phyloP scores from a whole-genome alignment of 2,888 invertebrate genomes.

The Tipula unca region DNA sequence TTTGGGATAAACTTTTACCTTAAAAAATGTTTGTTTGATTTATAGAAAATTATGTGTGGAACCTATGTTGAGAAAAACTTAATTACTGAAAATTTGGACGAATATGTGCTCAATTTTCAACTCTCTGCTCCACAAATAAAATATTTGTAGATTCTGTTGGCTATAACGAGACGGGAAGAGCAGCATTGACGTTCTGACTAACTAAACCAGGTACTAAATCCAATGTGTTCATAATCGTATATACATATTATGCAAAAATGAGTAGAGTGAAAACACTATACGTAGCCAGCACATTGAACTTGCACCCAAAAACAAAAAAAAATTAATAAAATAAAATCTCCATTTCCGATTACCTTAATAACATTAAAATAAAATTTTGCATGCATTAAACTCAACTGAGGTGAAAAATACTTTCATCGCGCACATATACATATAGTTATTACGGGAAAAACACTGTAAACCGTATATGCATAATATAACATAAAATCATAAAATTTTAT shows the following conservation, averaged over 20 bases:
- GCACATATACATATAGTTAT: neutral
- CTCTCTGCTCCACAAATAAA: too few species aligned
- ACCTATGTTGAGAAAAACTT: too few species aligned
- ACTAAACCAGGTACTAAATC: too few species aligned
- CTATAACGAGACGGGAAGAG: too few species aligned
- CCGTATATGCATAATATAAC: neutral
- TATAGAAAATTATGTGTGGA: too few species aligned
- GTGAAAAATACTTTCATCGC: neutral
- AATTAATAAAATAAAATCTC: neutral
- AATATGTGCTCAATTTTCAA: too few species aligned
- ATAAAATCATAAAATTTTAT: neutral
- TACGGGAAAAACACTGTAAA: neutral
- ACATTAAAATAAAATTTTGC: neutral
- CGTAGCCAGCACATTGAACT: neutral
- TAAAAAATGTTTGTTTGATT: too few species aligned
- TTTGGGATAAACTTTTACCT: too few species aligned
- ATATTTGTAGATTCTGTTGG: too few species aligned
- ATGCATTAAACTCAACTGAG: neutral
- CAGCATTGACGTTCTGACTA: too few species aligned
- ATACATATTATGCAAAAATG: neutral
- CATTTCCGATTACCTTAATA: neutral
- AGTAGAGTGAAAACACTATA: neutral
- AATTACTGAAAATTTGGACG: too few species aligned
- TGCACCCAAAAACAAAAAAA: neutral
- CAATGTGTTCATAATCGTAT: too few species aligned